Evolutionary conservation across 2,797 vertebrate species (phyloP).

Genomic region (Tapirus indicus): DNA sequence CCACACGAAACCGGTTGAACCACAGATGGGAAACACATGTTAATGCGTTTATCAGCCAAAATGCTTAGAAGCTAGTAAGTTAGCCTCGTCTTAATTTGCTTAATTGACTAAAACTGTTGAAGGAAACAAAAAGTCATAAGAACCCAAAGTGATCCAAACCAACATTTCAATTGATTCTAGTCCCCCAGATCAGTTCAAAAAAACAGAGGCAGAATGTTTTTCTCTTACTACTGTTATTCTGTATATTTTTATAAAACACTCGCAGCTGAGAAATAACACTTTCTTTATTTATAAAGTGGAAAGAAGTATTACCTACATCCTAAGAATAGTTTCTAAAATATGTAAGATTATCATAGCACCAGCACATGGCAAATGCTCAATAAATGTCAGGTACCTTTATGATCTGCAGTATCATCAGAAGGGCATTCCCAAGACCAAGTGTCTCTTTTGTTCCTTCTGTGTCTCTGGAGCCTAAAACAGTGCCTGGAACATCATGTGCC

Average conservation of each 20-base stretch:
- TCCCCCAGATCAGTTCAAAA: neutral
- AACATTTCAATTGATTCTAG: neutral
- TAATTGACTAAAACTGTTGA: neutral
- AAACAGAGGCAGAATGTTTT: neutral
- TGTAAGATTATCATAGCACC: neutral
- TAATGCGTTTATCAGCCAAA: neutral
- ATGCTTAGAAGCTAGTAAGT: neutral
- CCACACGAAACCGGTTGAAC: neutral
- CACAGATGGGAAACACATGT: neutral
- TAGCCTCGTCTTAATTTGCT: neutral
- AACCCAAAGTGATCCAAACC: neutral
- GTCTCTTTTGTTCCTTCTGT: neutral
- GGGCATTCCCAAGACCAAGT: neutral
- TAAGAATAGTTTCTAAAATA: neutral
- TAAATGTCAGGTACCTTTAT: neutral
- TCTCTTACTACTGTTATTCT: neutral
- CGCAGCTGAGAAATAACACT: neutral
- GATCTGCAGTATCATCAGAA: neutral
- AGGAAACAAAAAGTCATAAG: neutral
- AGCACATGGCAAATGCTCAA: neutral
- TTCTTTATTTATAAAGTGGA: neutral
- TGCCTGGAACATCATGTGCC: fast-evolving
- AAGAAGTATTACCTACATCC: neutral
- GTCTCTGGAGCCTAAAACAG: neutral
- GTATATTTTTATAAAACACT: neutral